Evolutionary conservation across 2,113 vertebrate genomes (phyloP).

Genomic region (Phyllostomus hastatus): DNA sequence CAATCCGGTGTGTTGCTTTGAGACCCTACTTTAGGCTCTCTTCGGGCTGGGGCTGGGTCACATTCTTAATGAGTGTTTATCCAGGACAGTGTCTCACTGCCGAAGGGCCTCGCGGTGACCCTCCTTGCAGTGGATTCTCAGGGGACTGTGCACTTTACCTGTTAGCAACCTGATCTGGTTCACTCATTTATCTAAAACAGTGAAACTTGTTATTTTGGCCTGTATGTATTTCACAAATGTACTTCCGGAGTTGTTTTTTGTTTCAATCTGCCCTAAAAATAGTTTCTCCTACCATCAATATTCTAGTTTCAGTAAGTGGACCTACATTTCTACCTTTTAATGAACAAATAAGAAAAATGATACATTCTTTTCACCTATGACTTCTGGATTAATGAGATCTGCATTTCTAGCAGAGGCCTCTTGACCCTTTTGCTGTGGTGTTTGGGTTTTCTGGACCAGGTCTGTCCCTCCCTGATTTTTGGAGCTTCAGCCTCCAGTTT

Average conservation of each 20-base stretch:
- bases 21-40: neutral
- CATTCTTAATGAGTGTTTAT: neutral
- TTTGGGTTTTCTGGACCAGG: neutral
- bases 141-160: neutral
- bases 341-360: neutral
- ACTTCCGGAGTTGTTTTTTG: neutral
- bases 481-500: neutral
- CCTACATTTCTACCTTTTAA: neutral
- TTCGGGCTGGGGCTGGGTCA: neutral
- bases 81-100: rapidly evolving
- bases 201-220: neutral
- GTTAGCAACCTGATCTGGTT: neutral
- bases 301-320: neutral
- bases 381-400: neutral
- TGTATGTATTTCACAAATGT: neutral
- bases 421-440: neutral
- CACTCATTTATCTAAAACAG: neutral
- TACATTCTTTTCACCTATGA: neutral
- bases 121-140: neutral
- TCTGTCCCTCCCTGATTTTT: neutral
- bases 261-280: neutral
- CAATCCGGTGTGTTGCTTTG: neutral
- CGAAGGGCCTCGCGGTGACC: rapidly evolving
- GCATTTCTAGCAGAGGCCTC: neutral
- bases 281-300: neutral